Conservation (phyloP, 2,113 vertebrate genomes). For the Uria lomvia region DNA sequence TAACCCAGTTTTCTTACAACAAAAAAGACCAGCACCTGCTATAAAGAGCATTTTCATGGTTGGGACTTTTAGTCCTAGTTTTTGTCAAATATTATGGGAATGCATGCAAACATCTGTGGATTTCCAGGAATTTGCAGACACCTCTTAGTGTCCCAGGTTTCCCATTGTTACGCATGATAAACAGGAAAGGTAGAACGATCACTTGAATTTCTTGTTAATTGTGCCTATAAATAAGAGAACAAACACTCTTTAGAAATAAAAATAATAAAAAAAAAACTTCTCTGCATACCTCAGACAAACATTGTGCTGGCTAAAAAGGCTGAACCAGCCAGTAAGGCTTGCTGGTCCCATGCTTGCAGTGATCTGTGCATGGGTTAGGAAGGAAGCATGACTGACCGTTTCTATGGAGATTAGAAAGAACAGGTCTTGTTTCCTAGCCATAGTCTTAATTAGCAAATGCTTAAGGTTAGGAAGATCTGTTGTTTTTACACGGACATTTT, state of each 20-base stretch:
- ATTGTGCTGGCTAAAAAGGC: neutral
- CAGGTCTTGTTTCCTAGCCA: neutral
- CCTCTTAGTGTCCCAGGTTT: neutral
- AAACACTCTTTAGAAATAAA: neutral
- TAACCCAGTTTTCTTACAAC: neutral
- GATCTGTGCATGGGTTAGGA: slow-evolving; percentile 1
- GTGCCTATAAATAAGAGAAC: neutral
- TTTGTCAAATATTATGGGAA: neutral
- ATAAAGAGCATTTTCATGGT: neutral
- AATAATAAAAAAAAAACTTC: neutral
- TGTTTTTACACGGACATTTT: slow-evolving; percentile 31
- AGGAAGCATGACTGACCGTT: slow-evolving; percentile 44
- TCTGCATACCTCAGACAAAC: neutral
- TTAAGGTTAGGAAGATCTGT: neutral
- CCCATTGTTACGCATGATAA: neutral
- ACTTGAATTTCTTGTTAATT: neutral
- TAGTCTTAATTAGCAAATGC: slow-evolving; percentile 34
- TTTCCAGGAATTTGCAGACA: slow-evolving; percentile 4
- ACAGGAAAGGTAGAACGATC: neutral
- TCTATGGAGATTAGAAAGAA: slow-evolving; percentile 17
- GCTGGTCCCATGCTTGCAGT: neutral
- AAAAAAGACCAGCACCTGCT: neutral
- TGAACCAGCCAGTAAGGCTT: neutral
- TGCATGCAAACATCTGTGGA: neutral
- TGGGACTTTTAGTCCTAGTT: neutral